Evolutionary conservation across 2,888 invertebrate genomes (phyloP), one percentile per base, ranked within the genome.

Genomic region (Eilema griseolum): DNA sequence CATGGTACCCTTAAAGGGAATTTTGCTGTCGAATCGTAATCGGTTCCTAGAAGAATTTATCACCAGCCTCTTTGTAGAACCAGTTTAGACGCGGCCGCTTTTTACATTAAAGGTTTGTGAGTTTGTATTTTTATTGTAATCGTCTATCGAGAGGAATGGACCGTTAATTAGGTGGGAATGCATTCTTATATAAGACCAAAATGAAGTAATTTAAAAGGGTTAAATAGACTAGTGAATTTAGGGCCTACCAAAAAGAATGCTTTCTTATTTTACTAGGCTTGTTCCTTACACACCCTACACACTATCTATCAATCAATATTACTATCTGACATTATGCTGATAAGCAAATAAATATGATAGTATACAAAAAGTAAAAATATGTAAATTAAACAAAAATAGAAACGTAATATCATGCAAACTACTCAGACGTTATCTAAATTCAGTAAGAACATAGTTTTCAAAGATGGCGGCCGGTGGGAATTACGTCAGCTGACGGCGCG

Each of bases 11-110:
- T 87, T 90, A 89, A 87, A 91, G 85, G 90, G 89, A 90, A 90
- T 92, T 92, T 90, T 86, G 91, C 90, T 87, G 90, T 90, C 89
- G 88, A 89, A 89, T 89, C 88, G 86, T 90, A 91, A 91, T 91
- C 89, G 89, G 84, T 93, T 90, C 89, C 85, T 85, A 88, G 89
- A 90, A 90, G 87, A 92, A 92, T 92, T 93, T 92, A 93, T 92
- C 87, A 85, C 88, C 86, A 88, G 85, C 87, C 89, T 89, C 90
- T 89, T 86, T 83, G 78, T 77, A 81, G 85, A 89, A 90, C 87
- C 85, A 86, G 88, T 85, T 88, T 70, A 46, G 76, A 78, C 72
- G 81, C 78, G 75, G 81, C 77, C 73, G 79, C 78, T 76, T 75
- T 61, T 82, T 80, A 81, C 82, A 76, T 84, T 80, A 79, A 80